Percentiles rank a stretch among this genome's conserved stretches.
Evolutionary conservation across 2,888 invertebrate species (phyloP).

Genomic region (Koerneria pararmatus): DNA sequence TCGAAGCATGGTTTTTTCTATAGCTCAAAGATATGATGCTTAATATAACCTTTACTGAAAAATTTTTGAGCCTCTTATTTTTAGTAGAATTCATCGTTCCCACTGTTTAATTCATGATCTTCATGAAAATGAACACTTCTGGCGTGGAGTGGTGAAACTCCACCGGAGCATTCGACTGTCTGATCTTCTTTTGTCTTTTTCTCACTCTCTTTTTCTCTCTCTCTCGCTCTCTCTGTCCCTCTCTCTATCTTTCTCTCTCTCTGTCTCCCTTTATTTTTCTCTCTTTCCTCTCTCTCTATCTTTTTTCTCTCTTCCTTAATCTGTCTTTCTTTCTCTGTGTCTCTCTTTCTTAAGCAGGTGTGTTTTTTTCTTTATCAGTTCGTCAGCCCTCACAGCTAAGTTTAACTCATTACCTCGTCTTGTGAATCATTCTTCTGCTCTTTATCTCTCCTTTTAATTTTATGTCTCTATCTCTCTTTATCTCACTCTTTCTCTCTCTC

Average conservation of each 20-base stretch:
- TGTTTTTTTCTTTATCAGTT: neutral
- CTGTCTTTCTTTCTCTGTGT: slow-evolving; percentile 14
- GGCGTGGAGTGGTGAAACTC: too few species aligned
- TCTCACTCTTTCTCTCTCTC: neutral
- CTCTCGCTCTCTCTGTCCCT: slow-evolving; percentile 3
- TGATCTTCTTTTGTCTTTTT: slow-evolving; percentile 10
- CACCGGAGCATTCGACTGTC: too few species aligned
- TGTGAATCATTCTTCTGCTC: neutral
- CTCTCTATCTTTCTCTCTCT: neutral
- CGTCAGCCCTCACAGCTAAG: neutral
- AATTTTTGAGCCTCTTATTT: too few species aligned
- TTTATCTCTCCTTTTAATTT: neutral
- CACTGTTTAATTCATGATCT: too few species aligned
- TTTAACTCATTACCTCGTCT: neutral
- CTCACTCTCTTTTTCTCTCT: slow-evolving; percentile 5
- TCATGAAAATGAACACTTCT: too few species aligned
- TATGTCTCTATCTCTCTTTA: slow-evolving; percentile 3
- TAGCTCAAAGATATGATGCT: too few species aligned
- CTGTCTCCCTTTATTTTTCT: slow-evolving; percentile 3
- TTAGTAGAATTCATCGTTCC: too few species aligned
- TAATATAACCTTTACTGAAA: too few species aligned
- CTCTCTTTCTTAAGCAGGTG: neutral
- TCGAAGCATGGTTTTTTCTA: too few species aligned
- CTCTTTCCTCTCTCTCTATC: neutral
- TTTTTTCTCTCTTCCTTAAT: neutral